Evolutionary conservation across 1,140 invertebrate genomes (phyloP).

Genomic region (Plodia interpunctella): DNA sequence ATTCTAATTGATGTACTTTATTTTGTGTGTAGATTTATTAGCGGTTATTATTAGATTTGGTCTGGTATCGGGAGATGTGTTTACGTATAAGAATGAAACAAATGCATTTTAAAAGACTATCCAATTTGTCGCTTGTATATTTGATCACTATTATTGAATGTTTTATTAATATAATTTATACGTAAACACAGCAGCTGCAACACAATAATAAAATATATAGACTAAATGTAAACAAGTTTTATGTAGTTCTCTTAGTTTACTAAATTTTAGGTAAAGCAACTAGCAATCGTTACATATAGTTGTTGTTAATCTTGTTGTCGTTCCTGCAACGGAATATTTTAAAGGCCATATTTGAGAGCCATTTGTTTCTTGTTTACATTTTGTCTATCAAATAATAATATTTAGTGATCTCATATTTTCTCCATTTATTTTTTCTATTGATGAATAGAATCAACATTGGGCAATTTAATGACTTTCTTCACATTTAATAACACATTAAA

Average conservation of each 20-base stretch:
- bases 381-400: slow-evolving; percentile 39
- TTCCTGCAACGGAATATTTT: slow-evolving; percentile 25
- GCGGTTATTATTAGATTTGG: slow-evolving; percentile 22
- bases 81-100: slow-evolving; percentile 28
- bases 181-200: slow-evolving; percentile 29
- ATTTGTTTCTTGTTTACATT: slow-evolving; percentile 59
- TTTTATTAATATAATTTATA: slow-evolving; percentile 25
- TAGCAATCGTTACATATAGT: neutral
- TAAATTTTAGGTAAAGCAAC: neutral
- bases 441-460: slow-evolving; percentile 2
- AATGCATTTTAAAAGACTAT: slow-evolving; percentile 13
- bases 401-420: slow-evolving; percentile 60
- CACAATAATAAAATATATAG: slow-evolving; percentile 22
- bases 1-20: neutral
- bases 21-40: slow-evolving; percentile 3
- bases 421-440: slow-evolving; percentile 6
- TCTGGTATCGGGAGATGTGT: slow-evolving; percentile 36
- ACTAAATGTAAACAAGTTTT: slow-evolving; percentile 62
- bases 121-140: neutral
- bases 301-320: slow-evolving; percentile 10
- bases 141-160: neutral
- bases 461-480: slow-evolving; percentile 11
- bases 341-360: slow-evolving; percentile 33
- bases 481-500: slow-evolving; percentile 7
- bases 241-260: neutral